A percentile compares a stretch with the other conserved stretches of the same genome.
phyloP scores from a whole-genome alignment of 2,113 vertebrate species.

The Mus musculus region GRCm39 chr9:101393501-101394000 shows the following conservation, averaged over 20 bases:
- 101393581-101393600: not conserved
- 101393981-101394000: not conserved
- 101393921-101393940: not conserved
- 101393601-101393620: too few species aligned
- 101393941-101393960: not conserved
- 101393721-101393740: not conserved
- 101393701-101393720: not conserved
- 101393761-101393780: constrained; percentile 12
- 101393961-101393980: not conserved
- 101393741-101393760: not conserved
- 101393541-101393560: not conserved
- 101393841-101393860: not conserved
- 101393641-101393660: not conserved
- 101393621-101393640: too few species aligned
- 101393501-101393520: not conserved
- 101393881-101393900: not conserved
- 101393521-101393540: not conserved
- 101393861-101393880: not conserved
- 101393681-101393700: not conserved
- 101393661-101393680: not conserved
- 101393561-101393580: not conserved
- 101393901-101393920: not conserved
- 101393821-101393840: not conserved
- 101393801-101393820: not conserved
- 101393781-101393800: not conserved